Base-by-base conservation (phyloP, 2,888 invertebrate genomes). In the Epinotia bilunana region DNA sequence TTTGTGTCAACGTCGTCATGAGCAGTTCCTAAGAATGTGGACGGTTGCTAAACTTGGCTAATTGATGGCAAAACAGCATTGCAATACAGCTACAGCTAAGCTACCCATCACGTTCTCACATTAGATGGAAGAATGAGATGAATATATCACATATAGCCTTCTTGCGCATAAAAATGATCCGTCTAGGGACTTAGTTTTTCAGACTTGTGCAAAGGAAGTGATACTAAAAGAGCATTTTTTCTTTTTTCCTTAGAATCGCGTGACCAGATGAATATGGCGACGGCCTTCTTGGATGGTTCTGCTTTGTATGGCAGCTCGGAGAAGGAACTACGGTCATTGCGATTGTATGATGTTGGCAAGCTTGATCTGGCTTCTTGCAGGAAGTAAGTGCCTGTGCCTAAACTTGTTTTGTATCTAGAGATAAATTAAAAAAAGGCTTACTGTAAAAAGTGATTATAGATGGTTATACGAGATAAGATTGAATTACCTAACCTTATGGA, bases 221-320 rank as follows among this genome's bases (percentile, higher is more conserved):
- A 55, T 61, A 33, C 4, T 55, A 33, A 55, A 23, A 7, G 18
- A n/a, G 2, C 13, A 20, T 64, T 16, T 60, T 55, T 62, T 68
- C 58, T 64, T 65, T 49, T 74, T 64, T 74, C 72, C 62, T 33
- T 88, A 97, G 97, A 95, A 77, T 91, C 95, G 77, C 95, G 98
- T 64, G 96, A 98, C 81, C 97, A 98, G 86, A 97, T 98, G 96
- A 98, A 98, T 88, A 93, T 96, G 76, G 98, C 97, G 0, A 97
- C 98, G 0, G 95, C 97, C 1, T 98, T 97, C 86, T 92, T 98
- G 74, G 98, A 98, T 83, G 98, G 96, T 0, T 97, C 97, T 0
- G 96, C 96, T 1, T 89, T 98, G 71, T 98, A 98, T 86, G 98
- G 98, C 13, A 95, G 95, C 77, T 97, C 96, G 0, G 96, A 96